Percentiles rank a stretch among this genome's conserved stretches.
These are phyloP conservation scores for Tenodera sinensis DNA, from an alignment of 2,888 invertebrate species.

Conservation along the genomic window DNA sequence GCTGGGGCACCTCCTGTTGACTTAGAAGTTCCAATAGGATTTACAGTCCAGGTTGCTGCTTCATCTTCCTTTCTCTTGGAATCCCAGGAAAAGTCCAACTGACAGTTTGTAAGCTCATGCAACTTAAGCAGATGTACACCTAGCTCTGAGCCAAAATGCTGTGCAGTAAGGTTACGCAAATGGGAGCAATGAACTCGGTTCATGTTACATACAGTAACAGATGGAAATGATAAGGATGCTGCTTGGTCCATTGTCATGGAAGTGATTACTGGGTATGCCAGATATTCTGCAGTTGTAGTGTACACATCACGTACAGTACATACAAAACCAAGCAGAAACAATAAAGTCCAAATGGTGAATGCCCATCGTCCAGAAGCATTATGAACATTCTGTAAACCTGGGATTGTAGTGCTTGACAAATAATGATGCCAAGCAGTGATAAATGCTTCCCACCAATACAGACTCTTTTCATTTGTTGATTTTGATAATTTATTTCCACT, in stretches of 20 bases:
- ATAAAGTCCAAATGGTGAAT: constrained; percentile 22
- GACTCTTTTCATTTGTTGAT: not conserved
- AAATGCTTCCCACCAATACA: not conserved
- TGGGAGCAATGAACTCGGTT: constrained; percentile 31
- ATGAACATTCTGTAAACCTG: constrained; percentile 30
- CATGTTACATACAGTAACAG: constrained; percentile 31
- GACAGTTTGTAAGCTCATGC: constrained; percentile 16
- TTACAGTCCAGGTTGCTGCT: not conserved
- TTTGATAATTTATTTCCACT: not conserved
- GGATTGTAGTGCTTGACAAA: constrained; percentile 9
- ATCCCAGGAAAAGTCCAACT: constrained; percentile 10
- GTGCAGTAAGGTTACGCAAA: constrained; percentile 21
- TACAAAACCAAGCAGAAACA: constrained; percentile 27
- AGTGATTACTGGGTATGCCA: constrained; percentile 31
- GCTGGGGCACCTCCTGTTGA: not conserved
- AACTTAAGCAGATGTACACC: constrained; percentile 21
- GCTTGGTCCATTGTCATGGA: constrained; percentile 29
- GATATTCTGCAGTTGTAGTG: constrained; percentile 26
- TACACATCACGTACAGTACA: constrained; percentile 30
- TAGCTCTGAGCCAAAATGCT: constrained; percentile 19
- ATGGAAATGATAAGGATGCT: constrained; percentile 27
- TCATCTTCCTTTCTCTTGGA: not conserved
- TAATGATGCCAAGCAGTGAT: constrained; percentile 1
- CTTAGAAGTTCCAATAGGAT: not conserved
- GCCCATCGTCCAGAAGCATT: constrained; percentile 23